phyloP scores from a whole-genome alignment of 2,797 vertebrate species.

The Betta splendens region DNA sequence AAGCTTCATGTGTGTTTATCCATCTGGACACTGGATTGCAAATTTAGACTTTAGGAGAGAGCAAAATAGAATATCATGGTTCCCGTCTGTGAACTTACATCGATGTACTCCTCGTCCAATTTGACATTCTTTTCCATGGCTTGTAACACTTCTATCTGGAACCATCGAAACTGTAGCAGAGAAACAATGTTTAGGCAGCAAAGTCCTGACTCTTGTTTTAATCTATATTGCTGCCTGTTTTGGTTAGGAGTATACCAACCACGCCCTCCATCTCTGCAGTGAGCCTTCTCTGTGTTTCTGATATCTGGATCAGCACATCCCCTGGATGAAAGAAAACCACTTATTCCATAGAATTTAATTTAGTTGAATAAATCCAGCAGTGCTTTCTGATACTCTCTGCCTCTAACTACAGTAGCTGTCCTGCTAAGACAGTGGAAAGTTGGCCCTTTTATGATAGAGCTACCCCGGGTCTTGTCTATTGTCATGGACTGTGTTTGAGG shows the following conservation, averaged over 20 bases:
- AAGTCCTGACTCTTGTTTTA: conserved; percentile 8
- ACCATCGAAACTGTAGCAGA: conserved; percentile 87
- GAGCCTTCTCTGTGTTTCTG: conserved; percentile 88
- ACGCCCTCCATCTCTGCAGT: conserved; percentile 93
- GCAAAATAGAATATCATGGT: no score
- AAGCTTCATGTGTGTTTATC: no score
- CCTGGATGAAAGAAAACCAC: conserved; percentile 75
- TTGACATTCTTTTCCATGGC: conserved; percentile 96
- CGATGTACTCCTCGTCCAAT: conserved; percentile 94
- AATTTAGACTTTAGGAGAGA: no score
- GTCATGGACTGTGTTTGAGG: conserved; percentile 39
- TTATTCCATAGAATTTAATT: conserved; percentile 28
- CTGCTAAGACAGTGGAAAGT: conserved; percentile 37
- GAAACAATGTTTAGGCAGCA: background rate
- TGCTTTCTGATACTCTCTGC: conserved; percentile 10
- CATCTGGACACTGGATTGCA: no score
- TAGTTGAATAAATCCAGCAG: conserved; percentile 8
- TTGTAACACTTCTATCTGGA: conserved; percentile 91
- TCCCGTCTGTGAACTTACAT: conserved; percentile 77
- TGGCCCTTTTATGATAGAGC: conserved; percentile 21
- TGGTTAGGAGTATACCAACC: conserved; percentile 81
- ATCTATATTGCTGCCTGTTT: no score
- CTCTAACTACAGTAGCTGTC: background rate
- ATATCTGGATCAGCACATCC: conserved; percentile 94
- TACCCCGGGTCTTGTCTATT: conserved; percentile 28